Evolutionary conservation across 2,888 invertebrate genomes (phyloP).

Genomic region (Drosophila antonietae): DNA sequence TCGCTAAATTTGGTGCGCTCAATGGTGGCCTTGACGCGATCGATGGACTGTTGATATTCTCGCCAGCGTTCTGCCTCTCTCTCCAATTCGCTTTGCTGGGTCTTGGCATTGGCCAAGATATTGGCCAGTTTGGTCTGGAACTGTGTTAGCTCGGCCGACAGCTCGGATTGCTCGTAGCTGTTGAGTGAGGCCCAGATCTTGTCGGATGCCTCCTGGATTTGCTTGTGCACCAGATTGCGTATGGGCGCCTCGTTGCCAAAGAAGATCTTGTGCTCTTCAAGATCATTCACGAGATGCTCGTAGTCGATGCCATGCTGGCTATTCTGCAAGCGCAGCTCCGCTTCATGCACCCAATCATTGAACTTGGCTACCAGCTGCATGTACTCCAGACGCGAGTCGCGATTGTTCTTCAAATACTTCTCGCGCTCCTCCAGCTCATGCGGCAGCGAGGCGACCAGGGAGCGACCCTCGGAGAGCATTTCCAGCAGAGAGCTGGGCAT

Average conservation of each 20-base stretch:
- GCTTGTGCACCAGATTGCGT: slow-evolving; percentile 91
- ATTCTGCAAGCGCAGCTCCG: slow-evolving; percentile 90
- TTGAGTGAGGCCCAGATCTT: slow-evolving; percentile 95
- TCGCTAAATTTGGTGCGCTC: slow-evolving; percentile 91
- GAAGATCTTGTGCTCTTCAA: slow-evolving; percentile 95
- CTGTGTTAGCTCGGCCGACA: slow-evolving; percentile 92
- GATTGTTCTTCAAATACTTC: slow-evolving; percentile 92
- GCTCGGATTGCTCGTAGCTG: slow-evolving; percentile 92
- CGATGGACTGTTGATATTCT: slow-evolving; percentile 91
- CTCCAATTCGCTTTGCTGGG: slow-evolving; percentile 91
- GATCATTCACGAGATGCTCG: slow-evolving; percentile 91
- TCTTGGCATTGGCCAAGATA: slow-evolving; percentile 92
- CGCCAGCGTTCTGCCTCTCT: slow-evolving; percentile 94
- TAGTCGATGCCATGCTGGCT: slow-evolving; percentile 95
- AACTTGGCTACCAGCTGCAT: slow-evolving; percentile 91
- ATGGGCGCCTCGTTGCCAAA: slow-evolving; percentile 92
- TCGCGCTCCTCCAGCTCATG: slow-evolving; percentile 92
- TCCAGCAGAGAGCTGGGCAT: slow-evolving; percentile 92
- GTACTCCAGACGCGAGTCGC: slow-evolving; percentile 91
- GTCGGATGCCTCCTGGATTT: slow-evolving; percentile 93
- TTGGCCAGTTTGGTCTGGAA: slow-evolving; percentile 93
- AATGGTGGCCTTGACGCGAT: slow-evolving; percentile 91
- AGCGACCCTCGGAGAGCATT: slow-evolving; percentile 93
- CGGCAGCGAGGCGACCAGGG: slow-evolving; percentile 91
- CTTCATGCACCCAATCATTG: slow-evolving; percentile 93